Evolutionary conservation across 2,113 vertebrate genomes (phyloP), one percentile per base, ranked within the genome.

Genomic region (Butorides virescens): DNA sequence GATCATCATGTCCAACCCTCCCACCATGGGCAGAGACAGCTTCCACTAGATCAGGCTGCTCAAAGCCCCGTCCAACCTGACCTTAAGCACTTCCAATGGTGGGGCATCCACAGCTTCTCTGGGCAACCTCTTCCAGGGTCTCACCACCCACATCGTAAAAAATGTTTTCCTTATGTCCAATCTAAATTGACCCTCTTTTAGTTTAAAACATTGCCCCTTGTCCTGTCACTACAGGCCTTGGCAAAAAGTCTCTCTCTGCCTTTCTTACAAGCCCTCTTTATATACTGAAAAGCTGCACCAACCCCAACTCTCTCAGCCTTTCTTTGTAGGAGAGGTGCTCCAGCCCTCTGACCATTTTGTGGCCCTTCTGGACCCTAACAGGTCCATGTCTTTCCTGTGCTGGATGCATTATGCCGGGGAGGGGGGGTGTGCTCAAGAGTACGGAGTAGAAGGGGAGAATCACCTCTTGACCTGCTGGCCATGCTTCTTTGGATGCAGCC

Each of bases 401-500:
- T 65, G 32, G 29, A 52, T 2, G 5, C 29, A 55, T 34, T 18
- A 10, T 19, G 49, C 15, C 19, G 15, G n/a, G n/a, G n/a, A 13
- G 2, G 14, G 4, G 32, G 10, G 10, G 13, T 13, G 39, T 42
- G 9, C 36, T 61, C 61, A 65, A 4, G 3, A 73, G 26, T 29
- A 42, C 10, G 9, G 46, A 72, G 36, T 1, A 52, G 36, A 65
- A 16, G 29, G 7, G 14, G 4, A 79, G 34, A 79, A 90, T 50
- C 26, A 23, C 22, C 34, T 7, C 36, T 77, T 2, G 2, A 25
- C n/a, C 30, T 71, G n/a, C n/a, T 73, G 37, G 26, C 18, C 50
- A 17, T 0, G 0, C 46, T 83, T 39, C 66, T 56, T 71, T 22
- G 9, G 3, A 22, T 13, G 34, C 14, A 20, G 39, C 10, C 25